Evolutionary conservation across 2,888 invertebrate genomes (phyloP), one percentile per base, ranked within the genome.

Genomic region (Lingula anatina): DNA sequence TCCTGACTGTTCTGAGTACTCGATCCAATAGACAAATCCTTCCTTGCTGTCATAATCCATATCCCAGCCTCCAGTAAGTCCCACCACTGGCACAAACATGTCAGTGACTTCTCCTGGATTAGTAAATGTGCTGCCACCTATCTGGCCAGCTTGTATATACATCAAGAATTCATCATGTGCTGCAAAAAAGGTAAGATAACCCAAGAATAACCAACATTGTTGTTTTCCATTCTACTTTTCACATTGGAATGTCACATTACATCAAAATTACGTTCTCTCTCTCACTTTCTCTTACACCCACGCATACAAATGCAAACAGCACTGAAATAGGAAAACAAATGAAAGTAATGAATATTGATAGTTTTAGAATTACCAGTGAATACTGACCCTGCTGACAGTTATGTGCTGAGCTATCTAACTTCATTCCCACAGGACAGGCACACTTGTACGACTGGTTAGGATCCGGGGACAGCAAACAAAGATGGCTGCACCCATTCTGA

Each of bases 21-120:
- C 61, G 12, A 70, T 54, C 53, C 64, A 95, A 79, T 87, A 95
- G 7, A 97, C 81, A 43, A 83, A 84, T 64, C 87, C 87, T 1
- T 88, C 87, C 68, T 86, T 86, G 20, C 90, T 84, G 72, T 99
- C 96, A 72, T 89, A 97, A 73, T 96, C 96, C 49, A 96, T 82
- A 59, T 92, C 90, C 2, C 87, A 41, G 0, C 60, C 57, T 28
- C 56, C 53, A 21, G 60, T 58, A 28, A 76, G 62, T 5, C 75
- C 75, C 9, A 71, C 66, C 18, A 79, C 58, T 2, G 79, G 77
- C 0, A 77, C 64, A 53, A 76, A 67, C 42, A 68, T 68, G 39
- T 64, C 35, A 12, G 49, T 20, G 15, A 20, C 26, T 0, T 41
- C 41, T 23, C 51, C 47, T n/a, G 43, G 49, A 24, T 56, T 52